Conservation (phyloP, 2,797 vertebrate genomes). For the Microcaecilia unicolor region DNA sequence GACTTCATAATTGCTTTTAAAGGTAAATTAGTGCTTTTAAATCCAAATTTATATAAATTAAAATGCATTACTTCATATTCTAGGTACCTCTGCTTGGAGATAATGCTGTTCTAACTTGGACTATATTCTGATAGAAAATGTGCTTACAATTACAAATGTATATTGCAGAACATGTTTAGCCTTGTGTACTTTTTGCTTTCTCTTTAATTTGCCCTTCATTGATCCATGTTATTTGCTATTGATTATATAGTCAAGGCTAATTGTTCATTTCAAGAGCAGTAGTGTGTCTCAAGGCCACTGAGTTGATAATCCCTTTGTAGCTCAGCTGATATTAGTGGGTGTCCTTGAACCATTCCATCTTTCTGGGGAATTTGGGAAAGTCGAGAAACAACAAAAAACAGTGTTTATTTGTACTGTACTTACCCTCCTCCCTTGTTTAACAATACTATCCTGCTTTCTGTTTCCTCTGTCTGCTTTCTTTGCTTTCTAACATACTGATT, state of each 20-base stretch:
- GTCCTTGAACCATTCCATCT: not conserved
- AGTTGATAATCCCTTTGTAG: not conserved
- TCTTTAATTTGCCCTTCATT: not conserved
- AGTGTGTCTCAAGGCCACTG: not conserved
- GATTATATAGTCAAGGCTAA: conserved; percentile 10
- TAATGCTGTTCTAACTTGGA: too few species aligned
- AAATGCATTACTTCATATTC: too few species aligned
- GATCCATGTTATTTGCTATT: conserved; percentile 7
- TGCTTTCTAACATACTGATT: too few species aligned
- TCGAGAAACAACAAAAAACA: not conserved
- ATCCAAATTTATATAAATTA: too few species aligned
- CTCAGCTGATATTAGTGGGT: not conserved
- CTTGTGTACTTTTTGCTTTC: not conserved
- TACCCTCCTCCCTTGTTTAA: not conserved
- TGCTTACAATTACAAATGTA: not conserved
- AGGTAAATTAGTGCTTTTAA: too few species aligned
- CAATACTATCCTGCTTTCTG: too few species aligned
- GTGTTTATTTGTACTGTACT: not conserved
- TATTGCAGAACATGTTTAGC: not conserved
- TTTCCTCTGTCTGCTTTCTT: too few species aligned
- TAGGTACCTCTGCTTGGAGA: too few species aligned
- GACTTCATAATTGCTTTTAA: too few species aligned
- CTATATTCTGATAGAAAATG: not conserved
- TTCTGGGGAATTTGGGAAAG: not conserved
- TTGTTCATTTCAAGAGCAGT: conserved; percentile 6